Base-by-base conservation (phyloP, 2,888 invertebrate genomes). In the Seira musarum region DNA sequence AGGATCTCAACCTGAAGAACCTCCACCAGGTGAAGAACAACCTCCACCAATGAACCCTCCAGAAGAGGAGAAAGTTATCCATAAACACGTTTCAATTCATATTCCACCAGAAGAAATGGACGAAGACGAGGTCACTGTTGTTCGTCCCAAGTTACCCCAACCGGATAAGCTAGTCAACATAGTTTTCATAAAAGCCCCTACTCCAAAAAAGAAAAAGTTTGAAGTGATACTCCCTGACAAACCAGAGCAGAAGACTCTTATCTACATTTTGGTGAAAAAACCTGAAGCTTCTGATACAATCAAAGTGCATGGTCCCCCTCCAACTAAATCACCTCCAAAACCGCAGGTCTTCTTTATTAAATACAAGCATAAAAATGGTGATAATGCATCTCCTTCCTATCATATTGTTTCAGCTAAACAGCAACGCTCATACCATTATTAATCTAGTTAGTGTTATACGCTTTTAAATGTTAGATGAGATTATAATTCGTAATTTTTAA, bases 161-260 rank as follows among this genome's bases (percentile, higher is more conserved):
- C 80, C 74, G 10, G 65, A 74, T 8, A 80, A 80, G 17, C 80
- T 71, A 24, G 22, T 80, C 6, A 80, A 80, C 25, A 76, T 80
- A 2, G 68, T 80, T 61, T 80, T 80, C 22, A 66, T 80, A 6
- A 80, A 80, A 22, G 75, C 75, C 6, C 75, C 80, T 15, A 6
- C 60, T 13, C 46, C 75, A 1, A 6, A 19, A 1, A 40, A 68
- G n/a, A 46, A 49, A 13, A 70, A 76, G 53, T 70, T 75, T 0
- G 75, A 80, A 53, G 61, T 80, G 1, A 63, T 75, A 53, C 53
- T 80, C 17, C 80, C 80, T 1, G 53, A 65, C 22, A 17, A 19
- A 10, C 75, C 80, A 3, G 74, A 80, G 30, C 71, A 80, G 8
- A 80, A 80, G 57, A 80, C 80, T 17, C 35, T 80, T 0, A 40